Base-by-base conservation (phyloP, 2,888 invertebrate genomes). In the Dolichopus griseipennis region DNA sequence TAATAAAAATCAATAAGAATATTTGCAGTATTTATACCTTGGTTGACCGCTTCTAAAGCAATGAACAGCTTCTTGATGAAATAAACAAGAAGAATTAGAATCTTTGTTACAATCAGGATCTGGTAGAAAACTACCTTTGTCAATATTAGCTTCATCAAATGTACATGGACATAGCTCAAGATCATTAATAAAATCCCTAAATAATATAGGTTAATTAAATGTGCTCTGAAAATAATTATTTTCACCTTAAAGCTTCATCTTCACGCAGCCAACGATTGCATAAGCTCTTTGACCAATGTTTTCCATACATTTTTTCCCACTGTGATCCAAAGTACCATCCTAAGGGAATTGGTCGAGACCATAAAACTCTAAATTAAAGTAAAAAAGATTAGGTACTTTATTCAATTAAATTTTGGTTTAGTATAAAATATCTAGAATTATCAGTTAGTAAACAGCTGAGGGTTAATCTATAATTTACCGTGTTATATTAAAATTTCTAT, bases 261-360 rank as follows among this genome's bases (percentile, higher is more conserved):
- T 89, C 87, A 79, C 89, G 87, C 63, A 95, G 88, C 97, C 97
- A 98, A 74, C 90, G 88, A 79, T 93, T 90, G 80, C 98, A 98
- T 76, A 94, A 85, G 6, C 86, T 83, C 69, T 88, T 85, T 0
- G 94, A 86, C 97, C 97, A 98, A 69, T 88, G 86, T 7, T 80
- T 78, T 0, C 97, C 97, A 74, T 91, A 87, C 65, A 86, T 79
- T 21, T 88, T 83, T 77, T 92, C 89, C 96, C 96, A 97, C 79
- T 95, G 95, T 0, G 90, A 88, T 0, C 86, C 87, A 77, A 95
- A 95, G 79, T 96, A 97, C 96, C 96, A 97, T 1, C 86, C 94
- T 15, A 97, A 82, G 1, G 97, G 96, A 72, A 97, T 91, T 0
- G 96, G 95, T 69, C 90, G 87, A 76, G 94, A 94, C 96, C 96